Percentiles rank a stretch among this genome's conserved stretches.
These are phyloP conservation scores for Autographa gamma DNA, from an alignment of 2,888 invertebrate species.

Conservation along the genomic window DNA sequence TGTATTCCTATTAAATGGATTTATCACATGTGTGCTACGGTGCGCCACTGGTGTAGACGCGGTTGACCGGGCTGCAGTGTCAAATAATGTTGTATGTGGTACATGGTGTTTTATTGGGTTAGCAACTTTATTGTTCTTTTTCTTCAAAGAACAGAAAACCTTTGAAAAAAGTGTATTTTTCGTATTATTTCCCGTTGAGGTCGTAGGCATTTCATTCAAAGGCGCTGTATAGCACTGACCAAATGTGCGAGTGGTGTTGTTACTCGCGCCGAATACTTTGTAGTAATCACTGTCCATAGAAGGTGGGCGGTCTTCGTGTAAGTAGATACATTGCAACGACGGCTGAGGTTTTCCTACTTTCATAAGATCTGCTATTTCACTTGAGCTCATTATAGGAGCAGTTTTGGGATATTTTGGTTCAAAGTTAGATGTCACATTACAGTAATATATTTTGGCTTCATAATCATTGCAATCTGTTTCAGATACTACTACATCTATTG, in stretches of 20 bases:
- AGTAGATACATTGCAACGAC: constrained; percentile 53
- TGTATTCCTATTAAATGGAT: constrained; percentile 39
- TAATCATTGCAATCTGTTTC: constrained; percentile 26
- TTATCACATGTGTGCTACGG: constrained; percentile 40
- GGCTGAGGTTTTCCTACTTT: constrained; percentile 47
- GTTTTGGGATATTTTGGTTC: constrained; percentile 37
- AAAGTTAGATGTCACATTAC: constrained; percentile 42
- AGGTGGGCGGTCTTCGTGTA: constrained; percentile 38
- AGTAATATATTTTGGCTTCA: constrained; percentile 51
- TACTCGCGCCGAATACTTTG: constrained; percentile 27
- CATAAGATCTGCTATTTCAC: constrained; percentile 36
- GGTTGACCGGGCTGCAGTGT: not conserved
- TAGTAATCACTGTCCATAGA: constrained; percentile 45
- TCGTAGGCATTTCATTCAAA: constrained; percentile 38
- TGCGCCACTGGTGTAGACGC: constrained; percentile 5
- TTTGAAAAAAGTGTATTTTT: constrained; percentile 48
- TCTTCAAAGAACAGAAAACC: constrained; percentile 63
- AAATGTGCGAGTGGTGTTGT: constrained; percentile 51
- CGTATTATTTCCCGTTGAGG: constrained; percentile 43
- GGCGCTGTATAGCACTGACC: constrained; percentile 58
- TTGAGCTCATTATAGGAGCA: constrained; percentile 30
- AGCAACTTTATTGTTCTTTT: constrained; percentile 43
- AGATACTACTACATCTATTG: constrained; percentile 22
- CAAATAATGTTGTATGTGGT: not conserved
- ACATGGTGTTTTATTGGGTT: not conserved